Evolutionary conservation across 2,797 vertebrate genomes (phyloP).

Genomic region (Darevskia nairensis): DNA sequence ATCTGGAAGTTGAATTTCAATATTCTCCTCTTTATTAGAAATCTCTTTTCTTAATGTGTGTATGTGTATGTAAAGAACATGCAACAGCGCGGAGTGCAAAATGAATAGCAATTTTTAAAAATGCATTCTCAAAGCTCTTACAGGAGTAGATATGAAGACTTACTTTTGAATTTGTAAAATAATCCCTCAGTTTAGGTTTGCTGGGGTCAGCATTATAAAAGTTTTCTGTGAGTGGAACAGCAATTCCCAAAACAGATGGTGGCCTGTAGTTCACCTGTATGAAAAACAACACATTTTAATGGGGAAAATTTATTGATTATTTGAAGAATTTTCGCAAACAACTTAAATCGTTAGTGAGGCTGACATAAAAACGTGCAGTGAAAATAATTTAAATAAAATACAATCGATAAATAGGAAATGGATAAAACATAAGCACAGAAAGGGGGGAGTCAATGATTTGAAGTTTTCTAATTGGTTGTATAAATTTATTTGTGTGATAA

Average conservation of each 20-base stretch:
- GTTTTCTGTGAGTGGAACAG: constrained; percentile 70
- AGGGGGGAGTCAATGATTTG: no score
- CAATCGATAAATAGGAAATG: no score
- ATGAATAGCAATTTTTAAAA: not conserved
- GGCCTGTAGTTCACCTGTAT: constrained; percentile 75
- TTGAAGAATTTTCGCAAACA: no score
- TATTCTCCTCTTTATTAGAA: not conserved
- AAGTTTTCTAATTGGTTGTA: no score
- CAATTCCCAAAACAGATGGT: constrained; percentile 68
- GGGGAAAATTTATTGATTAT: not conserved
- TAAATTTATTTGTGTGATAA: no score
- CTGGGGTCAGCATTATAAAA: constrained; percentile 76
- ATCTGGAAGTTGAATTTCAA: not conserved
- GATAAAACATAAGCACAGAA: no score
- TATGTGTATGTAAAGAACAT: not conserved
- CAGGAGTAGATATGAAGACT: constrained; percentile 35
- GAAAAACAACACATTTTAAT: not conserved
- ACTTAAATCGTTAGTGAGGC: no score
- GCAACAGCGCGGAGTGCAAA: not conserved
- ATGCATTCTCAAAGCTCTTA: not conserved
- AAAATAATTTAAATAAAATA: no score
- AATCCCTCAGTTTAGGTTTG: constrained; percentile 67
- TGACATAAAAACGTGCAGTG: no score
- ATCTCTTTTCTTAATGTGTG: constrained; percentile 3
- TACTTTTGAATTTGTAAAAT: constrained; percentile 64